A percentile compares a stretch with the other conserved stretches of the same genome.
phyloP scores from a whole-genome alignment of 2,888 invertebrate genomes.

The Parascotia fuliginaria region DNA sequence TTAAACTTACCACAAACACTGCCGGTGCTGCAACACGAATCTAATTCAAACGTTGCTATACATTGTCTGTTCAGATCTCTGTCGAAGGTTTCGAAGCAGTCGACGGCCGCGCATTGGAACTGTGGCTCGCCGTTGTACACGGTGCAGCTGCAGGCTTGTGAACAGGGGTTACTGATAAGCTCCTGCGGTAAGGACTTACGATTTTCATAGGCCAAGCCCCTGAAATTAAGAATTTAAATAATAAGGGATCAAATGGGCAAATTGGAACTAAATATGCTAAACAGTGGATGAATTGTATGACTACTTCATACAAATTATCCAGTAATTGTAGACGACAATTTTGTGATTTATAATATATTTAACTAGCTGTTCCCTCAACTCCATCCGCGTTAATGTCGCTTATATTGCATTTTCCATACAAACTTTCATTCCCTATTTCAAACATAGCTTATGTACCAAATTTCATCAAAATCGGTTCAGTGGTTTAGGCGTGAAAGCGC shows the following conservation, averaged over 20 bases:
- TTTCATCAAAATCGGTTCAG: no score
- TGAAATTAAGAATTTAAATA: constrained; percentile 47
- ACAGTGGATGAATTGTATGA: no score
- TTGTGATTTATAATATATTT: no score
- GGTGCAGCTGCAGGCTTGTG: constrained; percentile 69
- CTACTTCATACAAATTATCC: no score
- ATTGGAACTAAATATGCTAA: neutral
- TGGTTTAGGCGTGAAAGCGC: no score
- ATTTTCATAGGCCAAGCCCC: constrained; percentile 66
- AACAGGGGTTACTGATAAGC: constrained; percentile 69
- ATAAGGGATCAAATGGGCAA: neutral
- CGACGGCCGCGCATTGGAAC: constrained; percentile 76
- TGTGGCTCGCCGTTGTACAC: constrained; percentile 51
- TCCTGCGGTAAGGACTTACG: constrained; percentile 62
- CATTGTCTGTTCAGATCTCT: constrained; percentile 65
- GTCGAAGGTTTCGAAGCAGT: constrained; percentile 73
- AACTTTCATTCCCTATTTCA: no score
- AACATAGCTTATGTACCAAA: no score
- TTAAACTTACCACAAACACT: constrained; percentile 67
- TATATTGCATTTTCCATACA: no score
- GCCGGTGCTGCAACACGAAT: constrained; percentile 72
- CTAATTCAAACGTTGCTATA: constrained; percentile 65
- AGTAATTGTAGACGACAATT: no score
- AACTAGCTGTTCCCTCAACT: no score
- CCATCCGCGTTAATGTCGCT: no score